Base-by-base conservation (phyloP, 2,888 invertebrate genomes). In the Cecidostiba fungosa region DNA sequence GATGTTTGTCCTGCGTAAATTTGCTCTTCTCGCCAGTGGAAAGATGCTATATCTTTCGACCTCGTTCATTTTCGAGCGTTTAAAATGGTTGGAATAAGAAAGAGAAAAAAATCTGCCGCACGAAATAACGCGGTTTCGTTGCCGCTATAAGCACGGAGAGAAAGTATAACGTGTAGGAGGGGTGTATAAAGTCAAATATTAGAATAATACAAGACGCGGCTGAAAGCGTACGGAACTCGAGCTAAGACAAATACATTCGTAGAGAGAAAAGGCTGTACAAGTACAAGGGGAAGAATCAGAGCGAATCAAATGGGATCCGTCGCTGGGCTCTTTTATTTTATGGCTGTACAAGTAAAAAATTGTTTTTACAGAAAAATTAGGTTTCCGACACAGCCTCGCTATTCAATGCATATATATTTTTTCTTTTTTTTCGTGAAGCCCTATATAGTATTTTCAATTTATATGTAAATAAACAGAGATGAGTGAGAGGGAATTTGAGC, bases 231-330 rank as follows among this genome's bases (percentile, higher is more conserved):
- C 39, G 43, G n/a, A 72, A 72, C 72, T 72, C 72, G 23, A 47
- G 23, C 29, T 50, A 10, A 47, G 54, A 54, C 76, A 54, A 76
- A 76, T 76, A 76, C 29, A 29, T 54, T 76, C n/a, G n/a, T 32
- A 32, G 54, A 54, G 29, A 10, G 50, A 50, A 39, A 50, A 29
- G 50, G 12, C 54, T 14, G 32, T n/a, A 32, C 50, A 54, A 32
- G 19, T 5, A 23, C 43, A 26, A n/a, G 32, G 50, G 26, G 29
- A 76, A 14, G 39, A 83, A 77, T 76, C 77, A 83, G 69, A 78
- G 77, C 72, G 59, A 43, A 72, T 83, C 76, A 36, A 83, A 83
- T 78, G 23, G 62, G 77, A 83, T 84, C 59, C 78, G 14, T 66
- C 26, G 62, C 62, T 16, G 8, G 50, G n/a, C 23, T 54, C 23